Evolutionary conservation across 2,797 vertebrate genomes (phyloP).

Genomic region (Helostoma temminkii): DNA sequence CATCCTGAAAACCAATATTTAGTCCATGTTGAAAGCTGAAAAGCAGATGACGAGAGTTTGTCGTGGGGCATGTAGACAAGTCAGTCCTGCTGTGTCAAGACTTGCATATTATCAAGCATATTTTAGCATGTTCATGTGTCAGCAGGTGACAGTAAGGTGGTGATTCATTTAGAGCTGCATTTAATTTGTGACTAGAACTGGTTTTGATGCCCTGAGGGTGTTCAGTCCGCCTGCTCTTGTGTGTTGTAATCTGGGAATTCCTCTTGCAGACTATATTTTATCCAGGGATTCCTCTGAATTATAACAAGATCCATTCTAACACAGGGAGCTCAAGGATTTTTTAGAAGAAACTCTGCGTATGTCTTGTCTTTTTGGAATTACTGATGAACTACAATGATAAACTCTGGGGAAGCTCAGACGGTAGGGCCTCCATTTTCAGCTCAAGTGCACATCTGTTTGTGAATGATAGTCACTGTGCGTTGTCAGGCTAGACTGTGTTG

Average conservation of each 20-base stretch:
- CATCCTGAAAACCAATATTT: neutral
- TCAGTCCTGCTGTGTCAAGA: constrained; percentile 16
- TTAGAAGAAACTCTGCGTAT: neutral
- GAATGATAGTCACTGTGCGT: constrained; percentile 37
- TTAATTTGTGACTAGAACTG: constrained; percentile 56
- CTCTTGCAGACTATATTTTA: constrained; percentile 27
- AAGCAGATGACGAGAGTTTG: constrained; percentile 29
- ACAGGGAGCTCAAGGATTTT: constrained; percentile 4
- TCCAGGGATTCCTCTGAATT: constrained; percentile 37
- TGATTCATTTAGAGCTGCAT: constrained; percentile 56
- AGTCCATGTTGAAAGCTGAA: neutral
- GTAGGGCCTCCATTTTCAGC: neutral
- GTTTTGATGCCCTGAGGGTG: constrained; percentile 43
- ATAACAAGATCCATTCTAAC: constrained; percentile 9
- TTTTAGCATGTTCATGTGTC: constrained; percentile 39
- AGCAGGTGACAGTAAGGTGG: constrained; percentile 36
- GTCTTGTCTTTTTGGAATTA: too few relatives aligned
- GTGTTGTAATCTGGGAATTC: constrained; percentile 49
- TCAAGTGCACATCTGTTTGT: constrained; percentile 59
- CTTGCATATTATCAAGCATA: constrained; percentile 18
- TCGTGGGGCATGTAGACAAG: constrained; percentile 24
- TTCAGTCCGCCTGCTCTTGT: constrained; percentile 18
- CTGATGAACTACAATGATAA: too few relatives aligned
- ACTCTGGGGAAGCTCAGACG: neutral
- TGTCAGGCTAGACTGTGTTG: constrained; percentile 32